Percentiles rank a stretch among this genome's conserved stretches.
Conservation (phyloP, 2,888 invertebrate genomes). For the Tortricodes alternella region DNA sequence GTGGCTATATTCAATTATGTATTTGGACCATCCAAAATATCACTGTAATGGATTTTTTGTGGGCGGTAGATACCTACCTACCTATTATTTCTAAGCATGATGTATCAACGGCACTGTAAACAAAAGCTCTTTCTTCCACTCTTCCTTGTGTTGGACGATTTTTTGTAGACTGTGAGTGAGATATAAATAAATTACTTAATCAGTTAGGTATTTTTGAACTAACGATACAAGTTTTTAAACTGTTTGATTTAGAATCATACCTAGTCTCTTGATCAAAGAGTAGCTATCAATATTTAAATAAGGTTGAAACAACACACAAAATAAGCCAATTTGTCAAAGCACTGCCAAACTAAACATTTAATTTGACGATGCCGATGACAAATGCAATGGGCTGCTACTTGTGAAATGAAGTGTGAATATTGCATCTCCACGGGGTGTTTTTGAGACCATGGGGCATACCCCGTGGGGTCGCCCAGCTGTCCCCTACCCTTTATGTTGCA, state of each 20-base stretch:
- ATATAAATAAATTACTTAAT: too few species aligned
- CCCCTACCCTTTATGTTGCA: constrained; percentile 57
- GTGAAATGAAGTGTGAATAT: constrained; percentile 83
- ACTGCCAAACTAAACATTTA: constrained; percentile 47
- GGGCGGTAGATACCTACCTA: constrained; percentile 49
- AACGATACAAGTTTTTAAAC: too few species aligned
- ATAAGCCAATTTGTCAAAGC: constrained; percentile 50
- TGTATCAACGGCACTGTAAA: background rate
- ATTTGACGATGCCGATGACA: constrained; percentile 61
- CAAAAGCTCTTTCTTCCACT: too few species aligned
- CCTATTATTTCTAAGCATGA: background rate
- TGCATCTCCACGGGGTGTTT: constrained; percentile 66
- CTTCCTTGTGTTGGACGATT: too few species aligned
- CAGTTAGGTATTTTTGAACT: too few species aligned
- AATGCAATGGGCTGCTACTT: constrained; percentile 67
- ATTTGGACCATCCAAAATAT: constrained; percentile 75
- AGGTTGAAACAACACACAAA: constrained; percentile 20
- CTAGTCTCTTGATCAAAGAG: too few species aligned
- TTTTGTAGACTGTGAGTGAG: too few species aligned
- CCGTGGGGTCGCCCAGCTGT: constrained; percentile 62
- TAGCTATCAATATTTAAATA: constrained; percentile 3
- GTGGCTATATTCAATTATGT: constrained; percentile 69
- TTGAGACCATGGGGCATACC: constrained; percentile 8
- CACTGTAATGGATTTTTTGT: constrained; percentile 66
- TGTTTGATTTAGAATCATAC: too few species aligned